These are phyloP conservation scores for Rhombomys opimus DNA, from an alignment of 2,113 vertebrate genomes.

Conservation along the genomic window DNA sequence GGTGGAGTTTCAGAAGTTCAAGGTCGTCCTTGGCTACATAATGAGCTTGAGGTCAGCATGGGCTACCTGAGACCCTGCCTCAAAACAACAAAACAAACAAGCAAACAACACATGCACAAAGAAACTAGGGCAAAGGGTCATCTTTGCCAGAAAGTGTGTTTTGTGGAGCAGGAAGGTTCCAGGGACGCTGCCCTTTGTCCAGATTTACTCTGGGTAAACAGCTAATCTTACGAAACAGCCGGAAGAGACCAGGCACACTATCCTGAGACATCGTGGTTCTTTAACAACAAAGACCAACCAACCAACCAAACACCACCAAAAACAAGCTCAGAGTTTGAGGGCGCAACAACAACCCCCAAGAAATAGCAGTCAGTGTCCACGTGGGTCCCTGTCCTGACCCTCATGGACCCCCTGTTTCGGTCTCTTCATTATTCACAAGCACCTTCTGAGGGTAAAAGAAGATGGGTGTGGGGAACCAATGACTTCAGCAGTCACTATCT, in stretches of 20 bases:
- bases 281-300: neutral
- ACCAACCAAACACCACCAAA: neutral
- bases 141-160: slow-evolving; percentile 25
- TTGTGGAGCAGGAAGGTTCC: slow-evolving; percentile 41
- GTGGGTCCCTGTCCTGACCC: neutral
- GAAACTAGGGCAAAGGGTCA: neutral
- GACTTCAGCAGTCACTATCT: neutral
- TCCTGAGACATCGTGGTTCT: neutral
- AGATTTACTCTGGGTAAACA: slow-evolving; percentile 29
- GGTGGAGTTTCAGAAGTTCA: neutral
- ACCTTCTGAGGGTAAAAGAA: slow-evolving; percentile 17
- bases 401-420: neutral
- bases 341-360: slow-evolving; percentile 13
- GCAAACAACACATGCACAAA: neutral
- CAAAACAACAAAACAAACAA: neutral
- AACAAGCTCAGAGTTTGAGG: slow-evolving; percentile 21
- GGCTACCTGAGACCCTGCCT: neutral
- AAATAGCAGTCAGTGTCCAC: neutral
- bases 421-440: slow-evolving; percentile 11
- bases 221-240: neutral
- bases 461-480: neutral
- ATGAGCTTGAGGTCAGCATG: neutral
- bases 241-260: neutral
- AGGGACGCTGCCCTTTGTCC: slow-evolving; percentile 20
- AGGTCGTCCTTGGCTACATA: neutral